A percentile compares a stretch with the other conserved stretches of the same genome.
phyloP scores from a whole-genome alignment of 2,797 vertebrate genomes.

The Poecilia wingei region DNA sequence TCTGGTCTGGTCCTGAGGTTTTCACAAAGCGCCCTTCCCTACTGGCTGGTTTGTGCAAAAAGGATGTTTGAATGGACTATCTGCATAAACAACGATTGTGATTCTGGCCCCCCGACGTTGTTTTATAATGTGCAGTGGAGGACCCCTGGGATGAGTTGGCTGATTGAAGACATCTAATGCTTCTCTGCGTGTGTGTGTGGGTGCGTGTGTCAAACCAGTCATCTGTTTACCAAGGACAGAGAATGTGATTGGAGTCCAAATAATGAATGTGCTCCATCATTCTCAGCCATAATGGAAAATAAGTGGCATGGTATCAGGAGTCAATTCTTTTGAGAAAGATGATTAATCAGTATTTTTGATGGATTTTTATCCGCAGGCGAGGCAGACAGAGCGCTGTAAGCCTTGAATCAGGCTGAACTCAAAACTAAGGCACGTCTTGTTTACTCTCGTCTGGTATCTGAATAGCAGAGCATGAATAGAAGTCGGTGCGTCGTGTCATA shows the following conservation, averaged over 20 bases:
- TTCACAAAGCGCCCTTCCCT: neutral
- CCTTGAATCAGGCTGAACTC: neutral
- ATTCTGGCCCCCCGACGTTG: conserved; percentile 5
- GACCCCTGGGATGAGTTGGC: neutral
- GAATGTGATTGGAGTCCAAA: conserved; percentile 38
- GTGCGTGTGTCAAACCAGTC: conserved; percentile 6
- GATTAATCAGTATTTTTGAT: conserved; percentile 30
- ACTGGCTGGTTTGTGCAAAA: neutral
- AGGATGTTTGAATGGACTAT: neutral
- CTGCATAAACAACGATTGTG: neutral
- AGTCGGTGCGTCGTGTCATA: neutral
- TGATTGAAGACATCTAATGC: conserved; percentile 6
- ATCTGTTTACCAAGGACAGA: conserved; percentile 37
- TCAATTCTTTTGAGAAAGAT: conserved; percentile 28
- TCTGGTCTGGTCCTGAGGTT: neutral
- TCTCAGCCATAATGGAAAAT: conserved; percentile 33
- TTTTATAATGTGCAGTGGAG: neutral
- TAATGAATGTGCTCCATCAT: conserved; percentile 27
- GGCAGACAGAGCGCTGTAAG: neutral
- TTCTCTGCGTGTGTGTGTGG: neutral
- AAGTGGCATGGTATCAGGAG: conserved; percentile 18
- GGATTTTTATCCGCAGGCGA: neutral
- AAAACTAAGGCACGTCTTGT: neutral
- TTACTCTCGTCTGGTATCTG: neutral
- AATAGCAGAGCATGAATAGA: neutral